Base-by-base conservation (phyloP, 64 coral and sea anemone genomes). In the Actinia tenebrosa region DNA sequence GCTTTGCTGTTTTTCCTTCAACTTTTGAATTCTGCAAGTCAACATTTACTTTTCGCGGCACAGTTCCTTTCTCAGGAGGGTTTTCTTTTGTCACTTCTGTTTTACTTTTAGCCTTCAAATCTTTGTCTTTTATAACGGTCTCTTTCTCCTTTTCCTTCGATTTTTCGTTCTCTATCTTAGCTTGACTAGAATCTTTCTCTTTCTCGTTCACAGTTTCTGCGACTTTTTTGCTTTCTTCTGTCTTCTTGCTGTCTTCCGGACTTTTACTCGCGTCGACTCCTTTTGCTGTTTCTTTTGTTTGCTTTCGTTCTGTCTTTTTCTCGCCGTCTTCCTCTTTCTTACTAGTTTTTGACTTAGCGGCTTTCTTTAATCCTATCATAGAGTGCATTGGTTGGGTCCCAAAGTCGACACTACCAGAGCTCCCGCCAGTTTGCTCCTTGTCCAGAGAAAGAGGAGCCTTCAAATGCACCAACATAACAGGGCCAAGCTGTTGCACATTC, bases 311-410 rank as follows among this genome's bases (percentile, higher is more conserved):
- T 2, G 79, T 45, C 46, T 81, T 53, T 9, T 81, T 53, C 50
- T 81, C 50, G 50, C 79, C 19, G 16, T 81, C 79, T 50, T 81
- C 50, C 3, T 81, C 79, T 50, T 81, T 81, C 45, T 81, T 81
- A 45, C 16, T 52, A 53, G 37, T 10, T 86, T 95, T 63, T 30
- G 27, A 60, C 89, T 87, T 88, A 84, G 85, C 30, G 30, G 30
- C 26, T 86, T 89, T 89, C 84, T 66, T 91, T 6, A 95, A 16
- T 53, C 94, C 90, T 64, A 95, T 92, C 91, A 95, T 84, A 43
- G 94, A 87, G 64, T 89, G 91, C 46, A 87, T 86, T 3, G 94
- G 91, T 44, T 95, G 94, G 16, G 87, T 89, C 11, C 94, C 94
- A 47, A 77, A 87, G 77, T 86, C 88, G 9, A 87, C 90, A 44